Evolutionary conservation across 2,888 invertebrate genomes (phyloP), one percentile per base, ranked within the genome.

Genomic region (Limnephilus marmoratus): DNA sequence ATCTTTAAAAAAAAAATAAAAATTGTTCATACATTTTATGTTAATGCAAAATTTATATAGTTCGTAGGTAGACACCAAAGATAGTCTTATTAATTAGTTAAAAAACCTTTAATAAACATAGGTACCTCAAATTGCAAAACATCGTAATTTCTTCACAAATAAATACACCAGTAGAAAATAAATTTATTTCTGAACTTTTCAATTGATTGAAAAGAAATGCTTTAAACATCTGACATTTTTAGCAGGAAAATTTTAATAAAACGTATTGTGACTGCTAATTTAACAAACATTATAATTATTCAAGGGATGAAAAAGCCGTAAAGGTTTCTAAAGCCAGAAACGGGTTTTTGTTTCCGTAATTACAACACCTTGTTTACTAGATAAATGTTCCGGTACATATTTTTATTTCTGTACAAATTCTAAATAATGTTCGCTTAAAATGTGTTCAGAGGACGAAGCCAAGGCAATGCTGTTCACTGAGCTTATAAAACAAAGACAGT

Each of bases 401-500:
- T 68, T 68, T 68, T 68, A 68, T 68, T 68, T 68, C 68, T n/a
- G 68, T 68, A 68, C 68, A 68, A 68, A 68, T 68, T 68, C 68
- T 68, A 68, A 68, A 68, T 68, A 68, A 68, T 68, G 68, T 68
- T 68, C 24, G 68, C 68, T 68, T 68, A 68, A 68, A 68, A 68
- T 24, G 68, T 68, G 68, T 68, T 68, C 82, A 7, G 31, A 18
- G 83, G 82, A 49, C 82, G 83, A 83, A 82, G 49, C 41, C 82
- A 82, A 80, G 85, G 90, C 90, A 85, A 85, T 85, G 68, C 85
- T 90, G 53, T 53, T 81, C 91, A 41, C 68, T 24, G 68, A 87
- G 91, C 90, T 92, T 89, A 83, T 90, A 88, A 92, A 92, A 93
- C 92, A 93, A 93, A 93, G 90, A 90, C 92, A 92, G 91, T 93